Percentiles rank a stretch among this genome's conserved stretches.
Evolutionary conservation across 2,888 invertebrate species (phyloP).

Genomic region (Mesodorylaimus sp.): DNA sequence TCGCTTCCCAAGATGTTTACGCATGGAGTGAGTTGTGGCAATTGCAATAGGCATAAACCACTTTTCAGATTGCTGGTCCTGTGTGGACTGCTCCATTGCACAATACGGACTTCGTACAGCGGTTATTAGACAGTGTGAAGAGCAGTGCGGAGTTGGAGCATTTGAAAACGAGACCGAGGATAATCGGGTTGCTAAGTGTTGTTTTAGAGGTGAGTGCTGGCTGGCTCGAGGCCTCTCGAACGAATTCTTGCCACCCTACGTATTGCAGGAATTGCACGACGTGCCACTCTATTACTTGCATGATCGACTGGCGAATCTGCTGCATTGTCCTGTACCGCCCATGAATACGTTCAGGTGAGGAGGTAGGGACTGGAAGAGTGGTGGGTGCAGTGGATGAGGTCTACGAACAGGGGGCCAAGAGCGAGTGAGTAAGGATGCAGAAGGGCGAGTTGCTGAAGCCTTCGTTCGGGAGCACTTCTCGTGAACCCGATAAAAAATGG

Average conservation of each 20-base stretch:
- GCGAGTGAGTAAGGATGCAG: no score
- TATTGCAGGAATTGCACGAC: conserved; percentile 53
- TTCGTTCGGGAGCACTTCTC: no score
- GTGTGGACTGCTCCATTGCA: conserved; percentile 80
- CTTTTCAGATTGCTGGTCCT: conserved; percentile 62
- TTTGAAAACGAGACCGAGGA: conserved; percentile 52
- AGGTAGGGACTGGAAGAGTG: background rate
- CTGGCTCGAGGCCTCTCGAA: background rate
- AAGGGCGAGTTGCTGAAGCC: no score
- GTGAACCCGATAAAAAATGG: no score
- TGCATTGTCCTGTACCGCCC: conserved; percentile 39
- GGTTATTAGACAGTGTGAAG: conserved; percentile 39
- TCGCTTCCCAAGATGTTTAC: no score
- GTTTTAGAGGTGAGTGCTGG: conserved; percentile 36
- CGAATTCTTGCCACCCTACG: background rate
- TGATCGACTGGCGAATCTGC: conserved; percentile 53
- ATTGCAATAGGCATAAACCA: no score
- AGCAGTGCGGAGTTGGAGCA: conserved; percentile 28
- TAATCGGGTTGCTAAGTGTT: conserved; percentile 60
- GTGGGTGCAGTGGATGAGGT: no score
- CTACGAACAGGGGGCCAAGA: no score
- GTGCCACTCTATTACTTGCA: conserved; percentile 68
- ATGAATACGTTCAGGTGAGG: conserved; percentile 41
- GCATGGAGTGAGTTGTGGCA: no score
- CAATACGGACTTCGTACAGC: conserved; percentile 51